Conservation (phyloP, 2,888 invertebrate species). For the Calliphora vomitoria region DNA sequence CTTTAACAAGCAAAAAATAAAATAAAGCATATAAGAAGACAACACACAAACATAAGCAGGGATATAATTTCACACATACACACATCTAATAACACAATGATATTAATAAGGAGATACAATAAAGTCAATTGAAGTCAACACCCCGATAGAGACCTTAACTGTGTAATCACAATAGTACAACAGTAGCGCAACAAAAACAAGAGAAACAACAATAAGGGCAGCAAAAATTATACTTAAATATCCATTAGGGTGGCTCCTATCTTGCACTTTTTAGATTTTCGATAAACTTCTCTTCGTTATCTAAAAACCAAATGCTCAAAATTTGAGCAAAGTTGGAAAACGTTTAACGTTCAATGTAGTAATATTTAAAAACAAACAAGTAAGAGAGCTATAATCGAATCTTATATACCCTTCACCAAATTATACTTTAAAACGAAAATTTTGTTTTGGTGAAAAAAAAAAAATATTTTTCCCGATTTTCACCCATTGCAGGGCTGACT, state of each 20-base stretch:
- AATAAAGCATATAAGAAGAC: not conserved
- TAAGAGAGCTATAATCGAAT: too few relatives aligned
- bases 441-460: too few relatives aligned
- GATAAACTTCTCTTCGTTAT: too few relatives aligned
- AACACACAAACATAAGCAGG: constrained; percentile 2
- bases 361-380: too few relatives aligned
- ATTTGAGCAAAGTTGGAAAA: too few relatives aligned
- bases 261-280: too few relatives aligned
- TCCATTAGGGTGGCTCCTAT: too few relatives aligned
- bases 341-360: too few relatives aligned
- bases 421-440: too few relatives aligned
- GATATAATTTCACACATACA: not conserved
- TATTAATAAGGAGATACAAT: not conserved
- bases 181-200: constrained; percentile 1
- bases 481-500: too few relatives aligned
- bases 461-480: too few relatives aligned
- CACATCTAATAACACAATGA: not conserved
- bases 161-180: constrained; percentile 19
- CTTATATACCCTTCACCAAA: too few relatives aligned
- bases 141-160: constrained; percentile 66
- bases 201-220: not conserved
- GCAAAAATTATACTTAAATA: not conserved
- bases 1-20: constrained; percentile 47
- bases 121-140: constrained; percentile 74
- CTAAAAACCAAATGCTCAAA: not conserved